A percentile compares a stretch with the other conserved stretches of the same genome.
These are phyloP conservation scores for Candoia aspera DNA, from an alignment of 2,113 vertebrate genomes.

Conservation along the genomic window DNA sequence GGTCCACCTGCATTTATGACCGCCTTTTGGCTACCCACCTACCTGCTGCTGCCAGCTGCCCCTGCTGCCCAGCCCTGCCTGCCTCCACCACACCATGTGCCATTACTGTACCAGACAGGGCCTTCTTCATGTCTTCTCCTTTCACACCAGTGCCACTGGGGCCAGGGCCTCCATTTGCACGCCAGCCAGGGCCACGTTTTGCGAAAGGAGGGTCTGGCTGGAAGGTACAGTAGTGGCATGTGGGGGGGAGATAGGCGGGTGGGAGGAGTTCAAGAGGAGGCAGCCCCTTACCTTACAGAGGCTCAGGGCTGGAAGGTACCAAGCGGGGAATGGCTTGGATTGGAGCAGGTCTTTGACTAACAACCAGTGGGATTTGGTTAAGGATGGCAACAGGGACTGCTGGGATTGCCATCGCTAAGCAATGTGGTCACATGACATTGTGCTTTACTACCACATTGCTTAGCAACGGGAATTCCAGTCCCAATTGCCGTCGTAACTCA, in stretches of 20 bases:
- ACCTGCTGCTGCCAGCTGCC: not conserved
- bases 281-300: not conserved
- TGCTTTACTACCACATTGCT: too few species aligned
- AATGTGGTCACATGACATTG: too few species aligned
- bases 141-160: not conserved
- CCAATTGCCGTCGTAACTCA: too few species aligned
- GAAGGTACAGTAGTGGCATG: not conserved
- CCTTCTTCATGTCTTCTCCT: not conserved
- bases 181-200: not conserved
- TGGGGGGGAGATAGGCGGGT: not conserved
- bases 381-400: not conserved
- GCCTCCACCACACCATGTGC: not conserved
- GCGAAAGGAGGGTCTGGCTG: not conserved
- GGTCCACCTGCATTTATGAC: not conserved
- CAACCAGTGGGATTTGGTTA: not conserved
- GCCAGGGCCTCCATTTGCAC: not conserved
- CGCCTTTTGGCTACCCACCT: not conserved
- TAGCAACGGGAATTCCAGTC: too few species aligned
- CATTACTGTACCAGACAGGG: not conserved
- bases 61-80: not conserved
- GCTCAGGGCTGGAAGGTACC: not conserved
- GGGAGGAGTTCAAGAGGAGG: not conserved
- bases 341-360: not conserved
- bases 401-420: not conserved
- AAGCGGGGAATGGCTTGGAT: not conserved